Evolutionary conservation across 1,140 invertebrate species (phyloP), one percentile per base, ranked within the genome.

Genomic region (Microplitis demolitor): DNA sequence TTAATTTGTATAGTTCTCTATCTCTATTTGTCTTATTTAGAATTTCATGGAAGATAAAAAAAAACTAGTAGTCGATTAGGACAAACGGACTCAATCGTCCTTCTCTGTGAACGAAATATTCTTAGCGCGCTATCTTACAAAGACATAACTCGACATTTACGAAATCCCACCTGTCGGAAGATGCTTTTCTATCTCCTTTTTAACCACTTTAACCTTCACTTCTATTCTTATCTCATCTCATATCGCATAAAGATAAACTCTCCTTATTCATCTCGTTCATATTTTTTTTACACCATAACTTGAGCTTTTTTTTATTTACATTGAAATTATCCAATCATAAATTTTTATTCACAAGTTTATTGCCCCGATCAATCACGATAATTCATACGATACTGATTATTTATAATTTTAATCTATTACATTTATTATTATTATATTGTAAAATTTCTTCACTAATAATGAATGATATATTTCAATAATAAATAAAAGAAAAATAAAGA

Each of bases 71-170:
- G 58, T 60, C 58, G 58, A 60, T 60, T 60, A 60, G 31, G 58
- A 60, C 58, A 60, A 60, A 60, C 58, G 58, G 58, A 60, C 31
- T 24, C 58, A 34, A 60, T 60, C 14, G 58, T 31, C 58, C 24
- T 24, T 33, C 3, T 16, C 24, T 34, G 24, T 6, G 24, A 60
- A 60, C 16, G 58, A 60, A 60, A 60, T 60, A 60, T 60, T 60
- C 58, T 13, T 24, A 60, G 6, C 58, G 33, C 58, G 31, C 16
- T 60, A 60, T 63, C 11, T 63, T 34, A 33, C 35, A 37, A 37
- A 39, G 35, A 63, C 61, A 63, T 63, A n/a, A 63, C 35, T 63
- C 33, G 61, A 63, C 33, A 63, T 63, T 63, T 63, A 63, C 33
- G 35, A 63, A 39, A 63, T 63, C 35, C 61, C 9, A 63, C 61